phyloP scores from a whole-genome alignment of 1,140 invertebrate genomes.

The Zophobas morio region DNA sequence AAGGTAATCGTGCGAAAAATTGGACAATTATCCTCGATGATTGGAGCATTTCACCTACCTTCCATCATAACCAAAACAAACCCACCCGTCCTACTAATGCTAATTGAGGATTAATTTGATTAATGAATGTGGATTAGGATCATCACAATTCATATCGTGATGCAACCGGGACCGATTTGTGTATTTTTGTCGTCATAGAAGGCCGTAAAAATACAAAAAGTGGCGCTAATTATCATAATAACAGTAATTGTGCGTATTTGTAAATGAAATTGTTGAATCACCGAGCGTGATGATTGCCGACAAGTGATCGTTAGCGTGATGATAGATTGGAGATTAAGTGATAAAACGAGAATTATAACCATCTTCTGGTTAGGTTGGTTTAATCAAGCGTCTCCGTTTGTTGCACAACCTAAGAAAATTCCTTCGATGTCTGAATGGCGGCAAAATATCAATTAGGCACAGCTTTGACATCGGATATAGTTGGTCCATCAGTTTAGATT shows the following conservation, averaged over 20 bases:
- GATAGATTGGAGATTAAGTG: constrained; percentile 43
- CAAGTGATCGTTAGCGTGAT: constrained; percentile 42
- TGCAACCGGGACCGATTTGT: not conserved
- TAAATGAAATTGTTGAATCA: constrained; percentile 48
- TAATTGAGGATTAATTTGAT: not conserved
- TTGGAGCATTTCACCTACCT: not conserved
- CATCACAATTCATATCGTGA: not conserved
- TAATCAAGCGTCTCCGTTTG: constrained; percentile 11
- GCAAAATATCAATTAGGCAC: constrained; percentile 22
- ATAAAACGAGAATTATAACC: constrained; percentile 34
- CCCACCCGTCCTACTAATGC: not conserved
- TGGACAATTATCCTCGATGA: constrained; percentile 15
- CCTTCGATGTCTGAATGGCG: constrained; percentile 13
- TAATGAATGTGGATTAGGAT: not conserved
- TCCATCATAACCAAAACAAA: not conserved
- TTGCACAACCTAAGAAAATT: constrained; percentile 5
- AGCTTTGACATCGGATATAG: not conserved
- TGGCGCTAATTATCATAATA: constrained; percentile 40
- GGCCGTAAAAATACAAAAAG: constrained; percentile 26
- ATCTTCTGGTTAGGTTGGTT: not conserved
- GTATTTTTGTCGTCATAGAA: not conserved
- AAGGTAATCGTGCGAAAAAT: constrained; percentile 31
- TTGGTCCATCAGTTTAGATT: not conserved
- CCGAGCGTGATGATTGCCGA: constrained; percentile 36
- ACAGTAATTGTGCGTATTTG: constrained; percentile 42